A percentile compares a stretch with the other conserved stretches of the same genome.
phyloP scores from a whole-genome alignment of 2,888 invertebrate species.

The Rotaria sp. region DNA sequence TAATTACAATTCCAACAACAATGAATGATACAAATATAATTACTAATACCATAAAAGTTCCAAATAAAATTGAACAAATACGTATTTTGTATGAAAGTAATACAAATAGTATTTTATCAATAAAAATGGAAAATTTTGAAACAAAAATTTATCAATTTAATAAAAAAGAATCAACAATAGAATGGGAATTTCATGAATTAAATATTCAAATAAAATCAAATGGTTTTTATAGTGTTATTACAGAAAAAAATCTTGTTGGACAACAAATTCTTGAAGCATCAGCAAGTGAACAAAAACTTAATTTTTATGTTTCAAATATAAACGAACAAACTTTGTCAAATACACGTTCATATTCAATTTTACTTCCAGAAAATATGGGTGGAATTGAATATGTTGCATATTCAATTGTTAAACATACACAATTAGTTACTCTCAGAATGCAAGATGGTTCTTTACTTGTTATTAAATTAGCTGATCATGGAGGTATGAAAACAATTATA shows the following conservation, averaged over 20 bases:
- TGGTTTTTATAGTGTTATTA: neutral
- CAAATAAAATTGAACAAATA: neutral
- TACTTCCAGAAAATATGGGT: conserved; percentile 14
- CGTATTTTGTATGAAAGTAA: neutral
- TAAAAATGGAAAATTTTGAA: neutral
- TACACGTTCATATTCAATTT: conserved; percentile 5
- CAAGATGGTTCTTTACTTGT: conserved; percentile 22
- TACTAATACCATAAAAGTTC: neutral
- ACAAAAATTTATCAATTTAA: neutral
- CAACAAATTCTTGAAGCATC: neutral
- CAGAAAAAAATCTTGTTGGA: neutral
- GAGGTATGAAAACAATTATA: neutral
- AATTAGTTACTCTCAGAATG: neutral
- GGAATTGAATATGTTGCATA: conserved; percentile 12
- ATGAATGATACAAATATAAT: neutral
- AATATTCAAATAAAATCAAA: neutral
- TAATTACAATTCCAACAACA: neutral
- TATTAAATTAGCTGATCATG: conserved; percentile 8
- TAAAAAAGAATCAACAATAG: neutral
- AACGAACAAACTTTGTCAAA: neutral
- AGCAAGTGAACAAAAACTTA: neutral
- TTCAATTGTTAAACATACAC: neutral
- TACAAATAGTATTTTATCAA: neutral
- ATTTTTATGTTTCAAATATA: neutral
- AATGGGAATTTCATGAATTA: conserved; percentile 4